These are phyloP conservation scores for Penaeus monodon DNA, from an alignment of 2,888 invertebrate species.

Conservation along the genomic window DNA sequence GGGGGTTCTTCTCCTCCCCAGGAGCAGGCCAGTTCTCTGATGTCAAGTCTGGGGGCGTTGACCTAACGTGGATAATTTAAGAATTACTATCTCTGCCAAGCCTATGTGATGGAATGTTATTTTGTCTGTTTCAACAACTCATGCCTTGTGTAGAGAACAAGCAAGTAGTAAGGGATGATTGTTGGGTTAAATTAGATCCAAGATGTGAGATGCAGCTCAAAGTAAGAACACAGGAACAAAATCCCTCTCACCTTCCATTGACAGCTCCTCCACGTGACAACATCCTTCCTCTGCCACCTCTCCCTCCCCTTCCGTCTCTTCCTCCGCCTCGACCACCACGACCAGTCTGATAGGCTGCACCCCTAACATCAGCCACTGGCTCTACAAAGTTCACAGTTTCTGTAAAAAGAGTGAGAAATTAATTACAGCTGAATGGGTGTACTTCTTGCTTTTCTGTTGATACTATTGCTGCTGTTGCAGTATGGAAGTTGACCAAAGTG, in stretches of 20 bases:
- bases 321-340: not conserved
- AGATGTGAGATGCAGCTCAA: not conserved
- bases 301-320: conserved; percentile 9
- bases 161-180: too few species aligned
- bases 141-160: too few species aligned
- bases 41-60: conserved; percentile 39
- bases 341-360: conserved; percentile 28
- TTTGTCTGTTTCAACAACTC: too few species aligned
- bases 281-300: conserved; percentile 25
- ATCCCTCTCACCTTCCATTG: conserved; percentile 36
- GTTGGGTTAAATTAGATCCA: not conserved
- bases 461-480: too few species aligned
- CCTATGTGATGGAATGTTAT: not conserved
- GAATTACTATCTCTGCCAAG: not conserved
- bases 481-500: too few species aligned
- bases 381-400: conserved; percentile 54
- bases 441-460: too few species aligned
- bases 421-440: too few species aligned
- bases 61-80: not conserved
- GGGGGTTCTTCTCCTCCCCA: conserved; percentile 30
- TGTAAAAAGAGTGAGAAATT: not conserved
- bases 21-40: conserved; percentile 53
- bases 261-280: conserved; percentile 1
- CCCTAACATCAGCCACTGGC: conserved; percentile 53
- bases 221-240: not conserved